phyloP scores from a whole-genome alignment of 2,797 vertebrate species.

The Acanthiza pusilla region DNA sequence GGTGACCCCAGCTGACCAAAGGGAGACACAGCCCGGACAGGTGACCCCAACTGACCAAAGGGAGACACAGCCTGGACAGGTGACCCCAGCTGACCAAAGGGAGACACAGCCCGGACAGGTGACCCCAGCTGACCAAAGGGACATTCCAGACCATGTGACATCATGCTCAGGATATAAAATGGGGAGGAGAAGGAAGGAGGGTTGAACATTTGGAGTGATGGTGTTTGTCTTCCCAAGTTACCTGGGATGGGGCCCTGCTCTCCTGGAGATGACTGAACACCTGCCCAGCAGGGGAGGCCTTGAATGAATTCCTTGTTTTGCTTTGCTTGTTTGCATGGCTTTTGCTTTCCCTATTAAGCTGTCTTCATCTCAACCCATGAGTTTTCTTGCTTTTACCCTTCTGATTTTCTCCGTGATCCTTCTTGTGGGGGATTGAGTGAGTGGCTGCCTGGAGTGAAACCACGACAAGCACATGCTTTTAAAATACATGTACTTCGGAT shows the following conservation, averaged over 20 bases:
- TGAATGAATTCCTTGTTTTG: background rate
- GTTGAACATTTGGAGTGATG: background rate
- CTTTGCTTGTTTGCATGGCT: background rate
- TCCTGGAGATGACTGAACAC: too few relatives aligned
- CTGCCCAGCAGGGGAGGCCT: background rate
- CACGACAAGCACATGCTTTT: background rate
- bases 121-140: background rate
- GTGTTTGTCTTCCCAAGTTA: rapidly evolving
- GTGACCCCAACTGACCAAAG: background rate
- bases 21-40: background rate
- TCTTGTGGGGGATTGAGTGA: background rate
- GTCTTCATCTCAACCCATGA: background rate
- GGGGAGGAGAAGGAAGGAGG: rapidly evolving
- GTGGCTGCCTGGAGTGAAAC: background rate
- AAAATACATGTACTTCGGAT: background rate
- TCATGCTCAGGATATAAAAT: rapidly evolving
- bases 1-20: background rate
- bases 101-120: background rate
- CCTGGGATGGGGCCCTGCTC: background rate
- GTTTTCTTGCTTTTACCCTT: background rate
- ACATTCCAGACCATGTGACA: background rate
- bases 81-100: background rate
- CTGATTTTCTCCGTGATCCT: background rate
- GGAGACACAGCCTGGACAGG: background rate
- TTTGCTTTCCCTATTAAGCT: background rate